Base-by-base conservation (phyloP, 2,113 vertebrate genomes). In the Elachura formosa region DNA sequence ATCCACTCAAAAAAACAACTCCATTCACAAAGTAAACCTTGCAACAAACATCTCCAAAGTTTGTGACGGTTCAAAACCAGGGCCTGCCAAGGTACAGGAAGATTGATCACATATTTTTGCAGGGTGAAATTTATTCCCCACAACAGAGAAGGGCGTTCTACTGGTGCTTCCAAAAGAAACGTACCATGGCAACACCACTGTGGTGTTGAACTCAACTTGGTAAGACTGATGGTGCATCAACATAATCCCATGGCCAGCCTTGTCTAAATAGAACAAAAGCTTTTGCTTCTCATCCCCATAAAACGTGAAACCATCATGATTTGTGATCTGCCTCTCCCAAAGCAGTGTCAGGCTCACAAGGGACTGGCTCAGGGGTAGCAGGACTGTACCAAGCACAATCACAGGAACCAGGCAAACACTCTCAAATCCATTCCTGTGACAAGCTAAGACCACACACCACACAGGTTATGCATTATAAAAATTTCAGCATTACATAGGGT, bases 131-230 rank as follows among this genome's bases (percentile, higher is more conserved):
- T 41, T 63, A 22, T 64, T 62, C 46, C 85, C 34, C 58, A 1
- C 34, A 51, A 36, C 1, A 79, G 12, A 49, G 22, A 76, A 68
- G 6, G 1, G 33, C 54, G 45, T 41, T 63, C 11, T 33, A 45
- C 26, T 38, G 46, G 43, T 51, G 31, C 24, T 78, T 75, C 63
- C 40, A 69, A 79, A 83, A 49, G 71, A 81, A 55, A 20, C 2
- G 5, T 14, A 59, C 16, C 36, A 14, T 0, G 4, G 68, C 40
- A 62, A 77, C 45, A 68, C 12, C 22, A n/a, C 73, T 7, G 10
- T 0, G 0, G 9, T 7, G 29, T 38, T 68, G 40, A 81, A 48
- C 31, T n/a, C 7, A 1, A n/a, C 23, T 61, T 26, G 48, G 25
- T 26, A 41, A 67, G 48, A 61, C 7, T 28, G 40, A 36, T 21